Percentiles rank a stretch among this genome's conserved stretches.
Conservation (phyloP, 2,113 vertebrate genomes). For the Calidris pygmaea region DNA sequence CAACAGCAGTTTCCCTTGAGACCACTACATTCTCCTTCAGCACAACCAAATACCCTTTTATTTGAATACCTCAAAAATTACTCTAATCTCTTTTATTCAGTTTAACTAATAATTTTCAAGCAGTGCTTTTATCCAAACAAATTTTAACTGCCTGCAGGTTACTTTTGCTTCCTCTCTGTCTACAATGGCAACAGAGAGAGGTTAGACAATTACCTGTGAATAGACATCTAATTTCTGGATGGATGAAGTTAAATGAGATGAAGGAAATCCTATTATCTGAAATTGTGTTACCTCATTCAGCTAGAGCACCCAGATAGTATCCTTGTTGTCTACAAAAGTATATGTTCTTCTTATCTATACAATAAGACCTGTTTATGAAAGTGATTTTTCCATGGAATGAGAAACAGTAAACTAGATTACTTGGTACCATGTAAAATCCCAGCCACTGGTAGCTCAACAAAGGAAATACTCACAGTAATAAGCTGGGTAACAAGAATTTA, state of each 20-base stretch:
- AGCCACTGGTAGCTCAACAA: background rate
- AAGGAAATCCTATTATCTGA: slow-evolving; percentile 23
- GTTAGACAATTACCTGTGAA: background rate
- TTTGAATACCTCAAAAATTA: slow-evolving; percentile 2
- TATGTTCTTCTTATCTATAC: background rate
- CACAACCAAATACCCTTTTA: background rate
- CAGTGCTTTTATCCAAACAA: background rate
- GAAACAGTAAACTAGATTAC: background rate
- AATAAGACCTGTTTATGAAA: background rate
- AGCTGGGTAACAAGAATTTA: background rate
- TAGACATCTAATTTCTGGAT: slow-evolving; percentile 23
- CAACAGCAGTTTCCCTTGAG: background rate
- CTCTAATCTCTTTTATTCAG: background rate
- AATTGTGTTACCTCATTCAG: background rate
- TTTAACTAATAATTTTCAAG: slow-evolving; percentile 29
- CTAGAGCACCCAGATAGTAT: background rate
- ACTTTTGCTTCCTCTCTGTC: background rate
- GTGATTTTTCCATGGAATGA: background rate
- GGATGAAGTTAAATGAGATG: background rate
- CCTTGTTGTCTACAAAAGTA: background rate
- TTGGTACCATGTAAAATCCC: background rate
- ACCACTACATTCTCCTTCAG: background rate
- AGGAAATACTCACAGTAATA: background rate
- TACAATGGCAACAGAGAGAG: background rate
- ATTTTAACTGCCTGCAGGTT: background rate